A percentile compares a stretch with the other conserved stretches of the same genome.
phyloP scores from a whole-genome alignment of 2,888 invertebrate genomes.

The Celastrina argiolus region DNA sequence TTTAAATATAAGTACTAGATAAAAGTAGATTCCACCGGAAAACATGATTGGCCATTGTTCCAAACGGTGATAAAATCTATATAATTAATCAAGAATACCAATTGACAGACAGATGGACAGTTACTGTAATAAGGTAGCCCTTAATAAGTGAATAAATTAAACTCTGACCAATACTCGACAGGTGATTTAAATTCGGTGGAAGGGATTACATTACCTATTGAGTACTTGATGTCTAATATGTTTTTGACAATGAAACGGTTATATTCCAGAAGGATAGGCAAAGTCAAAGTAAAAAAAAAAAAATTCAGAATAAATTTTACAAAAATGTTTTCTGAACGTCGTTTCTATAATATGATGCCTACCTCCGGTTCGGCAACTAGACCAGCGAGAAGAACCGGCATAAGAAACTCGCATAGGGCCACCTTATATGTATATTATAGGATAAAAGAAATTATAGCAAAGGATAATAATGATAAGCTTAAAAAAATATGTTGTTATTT shows the following conservation, averaged over 20 bases:
- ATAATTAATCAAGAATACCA: background rate
- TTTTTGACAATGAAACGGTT: background rate
- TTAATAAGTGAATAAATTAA: conserved; percentile 12
- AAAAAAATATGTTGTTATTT: no score
- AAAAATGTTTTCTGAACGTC: no score
- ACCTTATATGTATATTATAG: no score
- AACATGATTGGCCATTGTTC: background rate
- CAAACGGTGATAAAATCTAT: background rate
- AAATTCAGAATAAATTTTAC: no score
- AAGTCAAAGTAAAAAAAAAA: background rate
- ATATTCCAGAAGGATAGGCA: background rate
- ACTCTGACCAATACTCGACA: conserved; percentile 1
- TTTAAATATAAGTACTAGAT: background rate
- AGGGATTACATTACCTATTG: background rate
- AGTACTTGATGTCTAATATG: background rate
- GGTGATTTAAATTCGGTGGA: conserved; percentile 16
- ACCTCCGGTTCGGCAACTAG: no score
- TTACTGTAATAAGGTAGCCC: background rate
- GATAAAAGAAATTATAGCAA: no score
- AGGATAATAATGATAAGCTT: no score
- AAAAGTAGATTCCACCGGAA: background rate
- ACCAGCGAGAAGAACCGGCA: no score
- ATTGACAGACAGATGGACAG: conserved; percentile 3
- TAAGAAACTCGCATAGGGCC: no score
- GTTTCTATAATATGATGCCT: no score